Evolutionary conservation across 2,113 vertebrate species (phyloP).

Genomic region (Eleginops maclovinus): DNA sequence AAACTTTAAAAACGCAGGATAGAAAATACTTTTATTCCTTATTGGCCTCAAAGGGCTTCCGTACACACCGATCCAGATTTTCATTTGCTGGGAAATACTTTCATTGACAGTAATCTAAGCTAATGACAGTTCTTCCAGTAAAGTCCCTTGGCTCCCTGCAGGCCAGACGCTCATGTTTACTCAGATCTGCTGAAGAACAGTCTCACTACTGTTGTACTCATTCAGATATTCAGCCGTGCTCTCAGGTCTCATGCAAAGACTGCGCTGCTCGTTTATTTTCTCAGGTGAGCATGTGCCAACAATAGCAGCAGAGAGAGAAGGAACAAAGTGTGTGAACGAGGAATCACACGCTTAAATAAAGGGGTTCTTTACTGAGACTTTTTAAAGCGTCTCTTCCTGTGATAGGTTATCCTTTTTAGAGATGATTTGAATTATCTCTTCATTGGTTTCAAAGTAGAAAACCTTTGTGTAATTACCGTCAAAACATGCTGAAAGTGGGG

Average conservation of each 20-base stretch:
- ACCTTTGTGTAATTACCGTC: too few relatives aligned
- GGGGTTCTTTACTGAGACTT: background rate
- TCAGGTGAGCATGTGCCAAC: slow-evolving; percentile 32
- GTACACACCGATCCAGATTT: background rate
- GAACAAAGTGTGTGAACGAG: background rate
- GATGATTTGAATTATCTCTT: background rate
- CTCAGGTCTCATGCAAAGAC: slow-evolving; percentile 20
- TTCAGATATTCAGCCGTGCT: background rate
- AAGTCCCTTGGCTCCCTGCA: slow-evolving; percentile 25
- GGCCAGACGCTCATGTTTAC: slow-evolving; percentile 29
- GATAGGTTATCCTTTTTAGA: background rate
- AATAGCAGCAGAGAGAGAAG: background rate
- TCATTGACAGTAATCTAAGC: too few relatives aligned
- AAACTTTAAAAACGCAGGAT: too few relatives aligned
- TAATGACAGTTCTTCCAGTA: slow-evolving; percentile 38
- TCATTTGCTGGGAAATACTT: background rate
- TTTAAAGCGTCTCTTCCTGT: background rate
- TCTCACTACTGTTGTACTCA: background rate
- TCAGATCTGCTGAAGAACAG: slow-evolving; percentile 26
- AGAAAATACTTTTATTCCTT: too few relatives aligned
- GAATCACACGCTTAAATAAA: background rate
- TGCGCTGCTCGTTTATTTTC: slow-evolving; percentile 33
- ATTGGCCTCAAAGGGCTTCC: too few relatives aligned
- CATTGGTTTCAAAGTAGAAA: background rate
- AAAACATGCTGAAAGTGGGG: too few relatives aligned